Percentiles rank a stretch among this genome's conserved stretches.
These are phyloP conservation scores for Bombyx huttoni DNA, from an alignment of 2,888 invertebrate genomes.

Conservation along the genomic window DNA sequence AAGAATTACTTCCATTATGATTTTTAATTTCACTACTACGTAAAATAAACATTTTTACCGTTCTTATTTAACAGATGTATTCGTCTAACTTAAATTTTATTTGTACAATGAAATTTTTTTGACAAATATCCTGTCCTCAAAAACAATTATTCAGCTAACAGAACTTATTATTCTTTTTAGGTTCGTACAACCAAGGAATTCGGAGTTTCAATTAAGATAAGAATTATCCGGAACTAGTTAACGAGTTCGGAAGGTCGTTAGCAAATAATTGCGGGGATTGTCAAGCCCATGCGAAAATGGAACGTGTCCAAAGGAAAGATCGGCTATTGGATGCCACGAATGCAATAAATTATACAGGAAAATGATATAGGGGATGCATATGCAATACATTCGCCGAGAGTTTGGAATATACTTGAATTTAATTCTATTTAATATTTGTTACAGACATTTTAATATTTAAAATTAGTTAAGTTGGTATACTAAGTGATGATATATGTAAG, in stretches of 20 bases:
- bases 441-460: too few relatives aligned
- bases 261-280: conserved; percentile 29
- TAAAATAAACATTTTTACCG: too few relatives aligned
- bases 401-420: too few relatives aligned
- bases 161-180: background rate
- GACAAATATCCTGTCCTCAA: background rate
- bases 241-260: conserved; percentile 21
- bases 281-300: conserved; percentile 11
- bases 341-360: background rate
- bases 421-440: too few relatives aligned
- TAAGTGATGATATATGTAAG: too few relatives aligned
- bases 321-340: background rate
- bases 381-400: too few relatives aligned
- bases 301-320: conserved; percentile 8
- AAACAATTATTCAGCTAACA: background rate
- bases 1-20: background rate
- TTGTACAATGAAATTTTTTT: too few relatives aligned
- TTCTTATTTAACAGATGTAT: too few relatives aligned
- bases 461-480: too few relatives aligned
- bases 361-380: too few relatives aligned
- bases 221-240: conserved; percentile 18
- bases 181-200: background rate
- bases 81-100: too few relatives aligned
- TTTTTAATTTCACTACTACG: too few relatives aligned
- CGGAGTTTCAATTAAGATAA: conserved; percentile 10